Conservation (phyloP, 2,888 invertebrate species). For the Eristalinus sepulchralis region DNA sequence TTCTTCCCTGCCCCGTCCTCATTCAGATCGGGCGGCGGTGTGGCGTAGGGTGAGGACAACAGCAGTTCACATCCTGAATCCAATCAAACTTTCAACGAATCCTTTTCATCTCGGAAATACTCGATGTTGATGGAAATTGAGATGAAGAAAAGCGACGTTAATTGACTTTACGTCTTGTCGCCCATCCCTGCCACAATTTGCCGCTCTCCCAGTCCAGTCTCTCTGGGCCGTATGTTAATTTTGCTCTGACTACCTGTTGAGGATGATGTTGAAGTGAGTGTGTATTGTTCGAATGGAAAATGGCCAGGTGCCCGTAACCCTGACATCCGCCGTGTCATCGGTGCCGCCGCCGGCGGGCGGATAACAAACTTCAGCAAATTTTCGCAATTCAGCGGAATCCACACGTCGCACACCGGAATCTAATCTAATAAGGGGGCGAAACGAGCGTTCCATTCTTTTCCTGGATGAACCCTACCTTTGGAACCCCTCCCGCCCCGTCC, state of each 20-base stretch:
- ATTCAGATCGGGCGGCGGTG: not conserved
- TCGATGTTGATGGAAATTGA: not conserved
- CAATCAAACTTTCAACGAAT: conserved; percentile 21
- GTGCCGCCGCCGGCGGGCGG: not conserved
- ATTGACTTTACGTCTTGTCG: conserved; percentile 13
- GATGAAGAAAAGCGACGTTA: conserved; percentile 18
- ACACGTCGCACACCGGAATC: conserved; percentile 9
- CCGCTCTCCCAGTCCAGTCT: not conserved
- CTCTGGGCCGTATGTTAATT: conserved; percentile 28
- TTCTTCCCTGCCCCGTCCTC: not conserved
- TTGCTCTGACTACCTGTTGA: conserved; percentile 45
- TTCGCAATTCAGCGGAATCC: not conserved
- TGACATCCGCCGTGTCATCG: not conserved
- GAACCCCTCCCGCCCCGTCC: not conserved
- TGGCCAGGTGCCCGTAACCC: not conserved
- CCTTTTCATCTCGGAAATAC: conserved; percentile 1
- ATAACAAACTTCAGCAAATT: conserved; percentile 4
- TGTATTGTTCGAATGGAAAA: not conserved
- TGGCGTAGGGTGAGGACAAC: not conserved
- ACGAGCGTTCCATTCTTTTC: conserved; percentile 22
- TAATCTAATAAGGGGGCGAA: conserved; percentile 30
- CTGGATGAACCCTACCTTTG: not conserved
- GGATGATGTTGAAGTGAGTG: not conserved
- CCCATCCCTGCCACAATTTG: not conserved
- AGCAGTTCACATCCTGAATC: conserved; percentile 11